Base-by-base conservation (phyloP, 2,888 invertebrate species). In the Spicauda simplicius region DNA sequence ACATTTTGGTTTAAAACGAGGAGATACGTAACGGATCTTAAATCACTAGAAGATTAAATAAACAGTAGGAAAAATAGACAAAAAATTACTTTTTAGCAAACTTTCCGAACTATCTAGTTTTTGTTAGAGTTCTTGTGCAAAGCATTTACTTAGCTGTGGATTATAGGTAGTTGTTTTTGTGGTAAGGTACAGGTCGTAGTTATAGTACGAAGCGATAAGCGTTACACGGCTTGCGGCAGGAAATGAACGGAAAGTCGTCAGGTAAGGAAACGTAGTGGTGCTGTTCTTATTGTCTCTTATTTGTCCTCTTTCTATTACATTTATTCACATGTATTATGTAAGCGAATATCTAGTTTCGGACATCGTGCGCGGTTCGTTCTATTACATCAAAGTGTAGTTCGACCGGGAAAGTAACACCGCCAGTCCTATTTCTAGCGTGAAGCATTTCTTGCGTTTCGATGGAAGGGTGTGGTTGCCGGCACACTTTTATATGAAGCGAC, bases 101-200 rank as follows among this genome's bases (percentile, higher is more conserved):
- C 14, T 41, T 41, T 14, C 41, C 41, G 41, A 41, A 14, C 14
- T 41, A 12, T 41, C 33, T 33, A 8, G 41, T 41, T 41, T 41
- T 41, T 41, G 41, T 41, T 41, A 41, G 14, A 14, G 10, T 41
- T 41, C 41, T 41, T 58, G 58, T 20, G 12, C 57, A 57, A 57
- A 57, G 18, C 41, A 45, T 58, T 58, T 58, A 20, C 58, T 48
- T 48, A 45, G 45, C 12, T 58, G 19, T 45, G 58, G 58, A 58
- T 58, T 58, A 58, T 58, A 48, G 41, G 41, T 14, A 41, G 41
- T 14, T 10, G 12, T 41, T 41, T 41, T 41, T 41, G 14, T 41
- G 1, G 2, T 14, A 14, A 41, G 14, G 41, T 14, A 4, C 10
- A 2, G 14, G 41, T 41, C 0, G 14, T 41, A 41, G 2, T 11